phyloP scores from a whole-genome alignment of 2,113 vertebrate genomes.

The Elephantulus edwardii region DNA sequence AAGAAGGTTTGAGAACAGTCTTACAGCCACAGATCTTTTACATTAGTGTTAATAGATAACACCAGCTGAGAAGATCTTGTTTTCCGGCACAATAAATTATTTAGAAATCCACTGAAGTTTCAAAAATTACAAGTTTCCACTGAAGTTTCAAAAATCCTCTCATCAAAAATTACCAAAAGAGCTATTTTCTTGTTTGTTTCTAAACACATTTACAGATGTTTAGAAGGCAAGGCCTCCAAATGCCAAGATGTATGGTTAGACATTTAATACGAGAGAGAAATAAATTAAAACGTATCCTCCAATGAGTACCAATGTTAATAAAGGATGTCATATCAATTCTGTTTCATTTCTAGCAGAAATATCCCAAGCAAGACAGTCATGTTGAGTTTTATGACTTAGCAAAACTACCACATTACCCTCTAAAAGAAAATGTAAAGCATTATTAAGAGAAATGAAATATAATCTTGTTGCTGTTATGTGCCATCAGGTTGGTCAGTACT shows the following conservation, averaged over 20 bases:
- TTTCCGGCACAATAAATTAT: conserved; percentile 52
- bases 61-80: conserved; percentile 18
- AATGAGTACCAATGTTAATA: conserved; percentile 43
- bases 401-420: conserved; percentile 15
- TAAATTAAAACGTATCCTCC: conserved; percentile 49
- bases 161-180: conserved; percentile 49
- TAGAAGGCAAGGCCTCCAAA: conserved; percentile 53
- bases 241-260: conserved; percentile 46
- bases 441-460: conserved; percentile 49
- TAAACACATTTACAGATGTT: conserved; percentile 43
- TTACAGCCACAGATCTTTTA: conserved; percentile 62
- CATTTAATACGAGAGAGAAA: conserved; percentile 51
- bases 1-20: conserved; percentile 54
- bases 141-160: conserved; percentile 64
- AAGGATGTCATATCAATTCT: conserved; percentile 43
- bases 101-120: conserved; percentile 52
- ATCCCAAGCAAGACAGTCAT: conserved; percentile 41
- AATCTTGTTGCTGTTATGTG: too few species aligned
- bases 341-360: conserved; percentile 47
- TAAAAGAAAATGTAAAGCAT: conserved; percentile 45
- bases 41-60: conserved; percentile 63
- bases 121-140: conserved; percentile 59
- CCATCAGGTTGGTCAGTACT: too few species aligned
- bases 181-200: conserved; percentile 50
- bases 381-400: conserved; percentile 61